These are phyloP conservation scores for Macquaria australasica DNA, from an alignment of 2,113 vertebrate genomes.

Conservation along the genomic window DNA sequence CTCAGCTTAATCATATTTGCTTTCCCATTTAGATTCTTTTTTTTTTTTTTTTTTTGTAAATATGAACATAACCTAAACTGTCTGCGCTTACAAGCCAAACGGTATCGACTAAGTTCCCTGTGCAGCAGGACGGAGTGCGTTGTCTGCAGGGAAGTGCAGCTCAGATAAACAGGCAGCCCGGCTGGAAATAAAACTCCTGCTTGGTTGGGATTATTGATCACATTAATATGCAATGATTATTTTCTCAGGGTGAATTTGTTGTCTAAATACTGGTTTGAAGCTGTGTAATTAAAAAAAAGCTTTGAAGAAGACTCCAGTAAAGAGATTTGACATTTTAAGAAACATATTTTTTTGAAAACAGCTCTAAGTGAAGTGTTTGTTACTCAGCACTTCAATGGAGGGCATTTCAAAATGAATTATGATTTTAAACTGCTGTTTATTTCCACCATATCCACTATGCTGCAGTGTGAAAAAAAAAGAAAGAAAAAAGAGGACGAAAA, in stretches of 20 bases:
- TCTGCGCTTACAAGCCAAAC: constrained; percentile 20
- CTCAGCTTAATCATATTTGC: constrained; percentile 58
- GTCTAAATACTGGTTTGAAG: constrained; percentile 76
- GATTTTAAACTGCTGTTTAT: constrained; percentile 65
- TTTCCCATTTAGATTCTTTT: constrained; percentile 31
- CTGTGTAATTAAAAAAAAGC: constrained; percentile 67
- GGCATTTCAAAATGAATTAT: constrained; percentile 74
- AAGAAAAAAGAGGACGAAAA: neutral
- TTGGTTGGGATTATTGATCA: constrained; percentile 75
- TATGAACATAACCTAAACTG: constrained; percentile 42
- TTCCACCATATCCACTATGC: constrained; percentile 38
- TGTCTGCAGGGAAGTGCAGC: constrained; percentile 21
- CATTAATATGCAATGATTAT: constrained; percentile 75
- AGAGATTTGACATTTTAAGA: constrained; percentile 70
- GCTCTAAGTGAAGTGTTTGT: constrained; percentile 76
- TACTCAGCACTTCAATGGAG: constrained; percentile 73
- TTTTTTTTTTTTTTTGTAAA: constrained; percentile 30
- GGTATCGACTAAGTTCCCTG: neutral
- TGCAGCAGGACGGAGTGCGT: neutral
- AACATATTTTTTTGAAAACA: constrained; percentile 66
- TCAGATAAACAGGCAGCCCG: constrained; percentile 49
- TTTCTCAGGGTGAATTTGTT: constrained; percentile 73
- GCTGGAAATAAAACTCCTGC: constrained; percentile 65
- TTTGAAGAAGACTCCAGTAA: constrained; percentile 70
- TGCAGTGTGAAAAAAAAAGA: neutral